These are phyloP conservation scores for Eumacrocentrus americanus DNA, from an alignment of 2,888 invertebrate species.

Conservation along the genomic window DNA sequence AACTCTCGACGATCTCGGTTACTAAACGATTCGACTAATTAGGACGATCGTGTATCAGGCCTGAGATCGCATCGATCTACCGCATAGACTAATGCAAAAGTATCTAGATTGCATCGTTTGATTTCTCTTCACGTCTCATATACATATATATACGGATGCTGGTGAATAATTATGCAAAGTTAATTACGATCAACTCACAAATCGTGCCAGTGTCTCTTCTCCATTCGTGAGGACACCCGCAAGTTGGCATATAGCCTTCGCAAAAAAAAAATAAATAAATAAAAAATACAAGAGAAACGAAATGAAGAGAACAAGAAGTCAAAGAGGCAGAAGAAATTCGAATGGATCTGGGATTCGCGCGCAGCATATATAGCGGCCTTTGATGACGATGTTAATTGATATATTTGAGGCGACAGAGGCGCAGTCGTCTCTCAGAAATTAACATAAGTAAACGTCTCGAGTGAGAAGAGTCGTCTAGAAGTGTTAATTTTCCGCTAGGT, in stretches of 20 bases:
- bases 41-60: constrained; percentile 51
- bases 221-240: not conserved
- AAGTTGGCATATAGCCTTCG: constrained; percentile 2
- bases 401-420: constrained; percentile 52
- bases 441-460: constrained; percentile 56
- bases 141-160: constrained; percentile 15
- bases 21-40: constrained; percentile 41
- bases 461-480: constrained; percentile 47
- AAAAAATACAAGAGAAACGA: not conserved
- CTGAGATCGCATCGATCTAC: constrained; percentile 48
- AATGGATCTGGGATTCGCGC: constrained; percentile 16
- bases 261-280: not conserved
- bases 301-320: constrained; percentile 4
- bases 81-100: constrained; percentile 27
- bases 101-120: constrained; percentile 26
- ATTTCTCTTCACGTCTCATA: constrained; percentile 4
- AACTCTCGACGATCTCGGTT: not conserved
- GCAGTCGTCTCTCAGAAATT: constrained; percentile 46
- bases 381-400: constrained; percentile 61
- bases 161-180: constrained; percentile 26
- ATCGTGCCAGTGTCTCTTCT: not conserved
- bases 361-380: too few relatives aligned
- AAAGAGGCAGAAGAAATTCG: constrained; percentile 11
- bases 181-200: constrained; percentile 25
- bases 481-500: constrained; percentile 56